Percentiles rank a stretch among this genome's conserved stretches.
Evolutionary conservation across 2,888 invertebrate species (phyloP).

Genomic region (Patella caerulea): DNA sequence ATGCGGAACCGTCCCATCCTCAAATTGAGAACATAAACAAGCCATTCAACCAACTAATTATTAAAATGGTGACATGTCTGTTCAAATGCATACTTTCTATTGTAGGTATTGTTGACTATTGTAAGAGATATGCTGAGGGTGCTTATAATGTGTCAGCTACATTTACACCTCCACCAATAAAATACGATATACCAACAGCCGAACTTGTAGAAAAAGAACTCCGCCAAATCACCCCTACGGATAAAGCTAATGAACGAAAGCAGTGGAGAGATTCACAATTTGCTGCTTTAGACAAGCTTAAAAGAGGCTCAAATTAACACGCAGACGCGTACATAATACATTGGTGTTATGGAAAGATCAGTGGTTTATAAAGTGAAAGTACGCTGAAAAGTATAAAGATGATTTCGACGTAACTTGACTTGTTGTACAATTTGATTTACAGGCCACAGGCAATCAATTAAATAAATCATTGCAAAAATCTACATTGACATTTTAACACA

Average conservation of each 20-base stretch:
- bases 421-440: too few species aligned
- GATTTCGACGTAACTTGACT: too few species aligned
- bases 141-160: slow-evolving; percentile 56
- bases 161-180: slow-evolving; percentile 53
- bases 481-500: too few species aligned
- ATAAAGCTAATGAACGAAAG: slow-evolving; percentile 56
- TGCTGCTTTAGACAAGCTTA: slow-evolving; percentile 65
- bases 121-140: slow-evolving; percentile 59
- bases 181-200: slow-evolving; percentile 54
- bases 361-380: too few species aligned
- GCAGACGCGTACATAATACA: too few species aligned
- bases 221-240: slow-evolving; percentile 52
- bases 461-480: too few species aligned
- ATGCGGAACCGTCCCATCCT: too few species aligned
- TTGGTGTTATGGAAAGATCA: too few species aligned
- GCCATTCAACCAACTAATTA: too few species aligned
- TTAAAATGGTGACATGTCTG: background rate
- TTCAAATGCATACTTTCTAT: background rate
- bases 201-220: slow-evolving; percentile 55
- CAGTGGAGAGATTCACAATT: slow-evolving; percentile 64
- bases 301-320: slow-evolving; percentile 40
- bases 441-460: too few species aligned
- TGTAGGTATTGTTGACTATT: slow-evolving; percentile 62
- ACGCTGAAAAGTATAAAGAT: too few species aligned
- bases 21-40: too few species aligned